Base-by-base conservation (phyloP, 2,113 vertebrate genomes). In the Anser brachyrhynchus region DNA sequence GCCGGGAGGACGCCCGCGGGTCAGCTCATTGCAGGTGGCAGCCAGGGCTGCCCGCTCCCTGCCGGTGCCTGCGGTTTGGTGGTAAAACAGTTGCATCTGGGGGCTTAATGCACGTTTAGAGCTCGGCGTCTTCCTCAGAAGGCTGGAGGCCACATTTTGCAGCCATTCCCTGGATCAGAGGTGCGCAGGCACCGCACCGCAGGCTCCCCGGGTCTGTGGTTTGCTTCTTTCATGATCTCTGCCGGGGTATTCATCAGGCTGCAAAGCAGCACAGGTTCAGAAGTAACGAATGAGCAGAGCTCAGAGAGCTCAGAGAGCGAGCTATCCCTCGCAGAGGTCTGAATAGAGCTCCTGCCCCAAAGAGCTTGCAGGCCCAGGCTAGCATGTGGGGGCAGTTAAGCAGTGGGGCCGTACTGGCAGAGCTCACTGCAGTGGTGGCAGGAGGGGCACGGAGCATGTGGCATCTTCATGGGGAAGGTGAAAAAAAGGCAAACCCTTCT, bases 141-240 rank as follows among this genome's bases (percentile, higher is more conserved):
- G 54, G 49, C 70, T 31, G 23, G 59, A 89, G 43, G 49, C 2
- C 13, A 71, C 43, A 29, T 8, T 93, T 82, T 86, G 76, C 83
- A 92, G 72, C 15, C 1, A 0, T 80, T 3, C 1, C 22, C 43
- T 16, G 31, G 52, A 78, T 79, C 37, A 57, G 49, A 92, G 94
- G 3, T 66, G 15, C 22, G 39, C n/a, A n/a, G 29, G 26, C 39
- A 44, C 5, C 0, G 3, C 0, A 0, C 57, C 4, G 0, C 9
- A 64, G 28, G 29, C 39, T 87, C 55, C 18, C 0, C 0, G 11
- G 54, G 51, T 13, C 55, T 26, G 72, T 17, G 11, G 31, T 46
- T 83, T 39, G 25, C 25, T 25, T 39, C 15, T 66, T 16, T 61
- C 0, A 0, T n/a, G 13, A 17, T 44, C 75, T 84, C 23, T 2